Evolutionary conservation across 2,888 invertebrate species (phyloP).

Genomic region (Penaeus monodon): DNA sequence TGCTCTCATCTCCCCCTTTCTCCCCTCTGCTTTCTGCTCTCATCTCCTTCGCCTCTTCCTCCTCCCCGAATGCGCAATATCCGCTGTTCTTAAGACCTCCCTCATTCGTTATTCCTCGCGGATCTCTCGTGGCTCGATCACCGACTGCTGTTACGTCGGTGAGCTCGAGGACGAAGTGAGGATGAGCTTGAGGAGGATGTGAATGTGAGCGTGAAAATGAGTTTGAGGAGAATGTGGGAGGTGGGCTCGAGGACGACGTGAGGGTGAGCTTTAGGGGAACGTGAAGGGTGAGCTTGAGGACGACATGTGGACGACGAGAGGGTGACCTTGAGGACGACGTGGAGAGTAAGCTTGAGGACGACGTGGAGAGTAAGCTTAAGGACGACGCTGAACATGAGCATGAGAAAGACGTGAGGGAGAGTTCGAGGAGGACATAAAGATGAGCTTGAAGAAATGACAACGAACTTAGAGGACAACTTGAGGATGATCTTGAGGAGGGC

Average conservation of each 20-base stretch:
- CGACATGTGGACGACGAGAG: neutral
- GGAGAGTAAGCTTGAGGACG: neutral
- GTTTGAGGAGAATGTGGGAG: neutral
- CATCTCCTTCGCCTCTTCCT: neutral
- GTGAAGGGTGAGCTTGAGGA: neutral
- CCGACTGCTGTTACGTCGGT: neutral
- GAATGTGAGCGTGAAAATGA: too few relatives aligned
- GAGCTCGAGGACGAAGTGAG: neutral
- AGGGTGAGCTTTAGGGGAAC: neutral
- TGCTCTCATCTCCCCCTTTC: neutral
- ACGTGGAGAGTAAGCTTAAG: neutral
- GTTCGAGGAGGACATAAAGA: neutral
- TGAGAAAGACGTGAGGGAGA: too few relatives aligned
- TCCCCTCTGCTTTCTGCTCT: neutral
- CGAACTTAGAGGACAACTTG: too few relatives aligned
- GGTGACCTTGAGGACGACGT: neutral
- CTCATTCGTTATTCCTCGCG: neutral
- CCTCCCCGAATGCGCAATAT: conserved; percentile 4
- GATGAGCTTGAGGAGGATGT: neutral
- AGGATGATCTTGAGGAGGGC: neutral
- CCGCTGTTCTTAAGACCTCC: neutral
- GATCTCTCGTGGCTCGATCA: neutral
- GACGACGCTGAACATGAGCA: neutral
- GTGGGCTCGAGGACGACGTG: neutral
- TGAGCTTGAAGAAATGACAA: neutral